A percentile compares a stretch with the other conserved stretches of the same genome.
These are phyloP conservation scores for Lucifuga dentata DNA, from an alignment of 2,113 vertebrate genomes.

Conservation along the genomic window DNA sequence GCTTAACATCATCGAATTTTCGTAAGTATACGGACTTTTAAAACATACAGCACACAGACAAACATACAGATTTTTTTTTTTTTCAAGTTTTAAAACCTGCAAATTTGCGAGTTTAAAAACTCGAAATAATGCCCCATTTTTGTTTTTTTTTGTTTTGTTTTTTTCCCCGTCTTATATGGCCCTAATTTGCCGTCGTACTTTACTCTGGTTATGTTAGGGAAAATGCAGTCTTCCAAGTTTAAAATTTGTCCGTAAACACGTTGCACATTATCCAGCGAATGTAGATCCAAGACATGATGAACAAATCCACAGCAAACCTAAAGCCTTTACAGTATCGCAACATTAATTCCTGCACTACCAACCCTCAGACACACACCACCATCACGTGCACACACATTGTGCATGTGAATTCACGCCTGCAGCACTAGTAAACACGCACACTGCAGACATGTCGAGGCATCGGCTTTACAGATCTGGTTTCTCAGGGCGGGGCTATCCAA, in stretches of 20 bases:
- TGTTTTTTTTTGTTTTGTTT: no score
- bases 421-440: constrained; percentile 35
- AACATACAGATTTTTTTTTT: no score
- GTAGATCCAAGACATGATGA: constrained; percentile 13
- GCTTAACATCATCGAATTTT: no score
- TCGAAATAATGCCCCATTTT: no score
- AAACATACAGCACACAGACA: no score
- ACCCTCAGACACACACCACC: constrained; percentile 13
- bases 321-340: not conserved
- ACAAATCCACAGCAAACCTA: constrained; percentile 5
- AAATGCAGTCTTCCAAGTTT: constrained; percentile 23
- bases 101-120: no score
- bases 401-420: no score
- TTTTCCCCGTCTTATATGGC: no score
- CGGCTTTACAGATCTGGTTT: not conserved
- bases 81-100: no score
- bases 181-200: no score
- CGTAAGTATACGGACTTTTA: no score
- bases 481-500: not conserved
- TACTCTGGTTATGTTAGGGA: no score
- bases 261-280: constrained; percentile 41
- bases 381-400: constrained; percentile 27
- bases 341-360: constrained; percentile 34
- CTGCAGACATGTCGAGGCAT: constrained; percentile 5
- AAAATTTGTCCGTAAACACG: not conserved